Base-by-base conservation (phyloP, 53 echinoderm and acorn worm species). In the Henricia sp. region DNA sequence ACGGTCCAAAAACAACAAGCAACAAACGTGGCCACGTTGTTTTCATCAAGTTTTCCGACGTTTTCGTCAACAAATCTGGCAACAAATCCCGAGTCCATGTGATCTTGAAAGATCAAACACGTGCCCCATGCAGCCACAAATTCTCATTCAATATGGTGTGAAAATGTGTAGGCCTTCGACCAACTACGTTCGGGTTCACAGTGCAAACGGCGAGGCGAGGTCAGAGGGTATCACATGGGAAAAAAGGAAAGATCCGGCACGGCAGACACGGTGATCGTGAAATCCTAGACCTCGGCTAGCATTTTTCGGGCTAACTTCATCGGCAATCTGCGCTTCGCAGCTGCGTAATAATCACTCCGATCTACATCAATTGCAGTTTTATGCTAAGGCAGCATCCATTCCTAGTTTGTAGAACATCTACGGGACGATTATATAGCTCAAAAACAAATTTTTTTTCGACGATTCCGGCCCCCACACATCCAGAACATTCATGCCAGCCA, bases 211-310 rank as follows among this genome's bases (percentile, higher is more conserved):
- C 41, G 11, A 11, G 4, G 4, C n/a, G 70, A 28, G 73, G 73
- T 73, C 67, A 67, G 38, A 39, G 28, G 48, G 43, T 37, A 62
- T 42, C 64, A 75, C 75, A 80, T 80, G 80, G 62, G 80, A 62
- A 29, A 28, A 80, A 63, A 64, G 62, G 80, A 62, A 29, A 28
- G 64, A 80, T 23, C 80, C 62, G n/a, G n/a, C n/a, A n/a, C n/a
- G n/a, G n/a, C n/a, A n/a, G n/a, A 48, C 48, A 74, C 76, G 56
- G 59, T 46, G 14, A 8, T 8, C 14, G 14, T 76, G 76, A 43
- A 76, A 76, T 76, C 59, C 76, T 30, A 57, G 59, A 80, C 80
- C 80, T 80, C 80, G 80, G 80, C 64, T 80, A 80, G 80, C 80
- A 29, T n/a, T n/a, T n/a, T n/a, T n/a, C n/a, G 32, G 27, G 80